Evolutionary conservation across 35 echinoderm and acorn worm genomes (phyloP), one percentile per base, ranked within the genome.

Genomic region (Apostichopus parvimensis): DNA sequence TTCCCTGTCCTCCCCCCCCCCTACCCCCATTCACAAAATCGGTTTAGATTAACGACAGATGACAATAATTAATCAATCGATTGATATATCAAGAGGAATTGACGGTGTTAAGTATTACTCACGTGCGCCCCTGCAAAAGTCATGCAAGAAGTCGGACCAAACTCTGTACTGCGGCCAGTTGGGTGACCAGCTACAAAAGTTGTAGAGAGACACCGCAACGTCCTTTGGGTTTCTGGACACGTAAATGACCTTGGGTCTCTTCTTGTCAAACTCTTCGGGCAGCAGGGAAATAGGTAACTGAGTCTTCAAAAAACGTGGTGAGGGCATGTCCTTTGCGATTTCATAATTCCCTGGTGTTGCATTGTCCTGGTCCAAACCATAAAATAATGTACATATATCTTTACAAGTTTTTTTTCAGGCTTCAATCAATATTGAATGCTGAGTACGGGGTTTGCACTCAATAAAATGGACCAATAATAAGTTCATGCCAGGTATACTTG

Each of bases 261-360:
- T 92, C 58, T 53, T 22, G 23, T 65, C 56, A 22, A 92, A 6
- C 45, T 92, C 77, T 92, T 34, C 12, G 57, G 90, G 90, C 57
- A 92, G 28, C 8, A 66, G 22, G 6, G 28, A 26, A 9, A 65
- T 80, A 11, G 7, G 18, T 8, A 92, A 53, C 6, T 92, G 90
- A 52, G 90, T 92, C 90, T 82, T 92, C n/a, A 92, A n/a, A 21
- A 92, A 61, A 9, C 90, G 90, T 13, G 90, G 90, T 9, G 90
- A 92, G 5, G 80, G 80, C 62, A 57, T 15, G 6, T 53, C 34
- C 6, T 22, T 65, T 5, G 82, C 82, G 2, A 73, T 53, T 58
- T 85, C 91, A 57, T 92, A 79, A 6, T 10, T 80, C n/a, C 81
- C 80, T 1, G 82, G 45, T 45, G 34, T 45, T 45, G 34, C 34